Evolutionary conservation across 2,797 vertebrate genomes (phyloP).

Genomic region (Serranus cabrilla): DNA sequence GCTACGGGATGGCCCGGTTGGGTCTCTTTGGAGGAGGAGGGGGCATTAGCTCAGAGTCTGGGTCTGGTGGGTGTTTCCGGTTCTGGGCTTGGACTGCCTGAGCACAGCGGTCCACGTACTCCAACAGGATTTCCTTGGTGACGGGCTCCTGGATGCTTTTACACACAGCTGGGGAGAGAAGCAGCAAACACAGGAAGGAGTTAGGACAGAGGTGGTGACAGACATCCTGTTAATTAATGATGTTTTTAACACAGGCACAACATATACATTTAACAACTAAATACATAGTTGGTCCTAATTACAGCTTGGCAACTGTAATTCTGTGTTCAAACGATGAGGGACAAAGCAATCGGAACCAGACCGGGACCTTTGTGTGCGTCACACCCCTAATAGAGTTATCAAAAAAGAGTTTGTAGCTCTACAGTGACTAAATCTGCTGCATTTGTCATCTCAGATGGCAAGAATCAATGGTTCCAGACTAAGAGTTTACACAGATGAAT

Average conservation of each 20-base stretch:
- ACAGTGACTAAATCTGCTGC: too few species aligned
- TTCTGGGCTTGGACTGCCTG: slow-evolving; percentile 87
- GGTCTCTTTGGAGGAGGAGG: slow-evolving; percentile 95
- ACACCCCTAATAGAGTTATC: too few species aligned
- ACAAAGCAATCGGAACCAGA: too few species aligned
- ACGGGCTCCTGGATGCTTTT: slow-evolving; percentile 96
- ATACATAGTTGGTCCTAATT: too few species aligned
- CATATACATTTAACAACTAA: background rate
- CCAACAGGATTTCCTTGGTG: slow-evolving; percentile 95
- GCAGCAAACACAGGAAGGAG: slow-evolving; percentile 26
- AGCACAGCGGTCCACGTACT: slow-evolving; percentile 92
- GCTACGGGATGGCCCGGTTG: slow-evolving; percentile 83
- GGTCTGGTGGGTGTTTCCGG: slow-evolving; percentile 90
- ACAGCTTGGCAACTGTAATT: too few species aligned
- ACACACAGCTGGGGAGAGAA: slow-evolving; percentile 91
- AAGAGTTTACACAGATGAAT: too few species aligned
- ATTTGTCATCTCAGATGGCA: too few species aligned
- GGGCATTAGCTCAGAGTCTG: slow-evolving; percentile 95
- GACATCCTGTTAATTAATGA: background rate
- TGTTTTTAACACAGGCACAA: background rate
- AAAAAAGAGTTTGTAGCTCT: too few species aligned
- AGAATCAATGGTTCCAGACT: too few species aligned
- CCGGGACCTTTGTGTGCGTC: too few species aligned
- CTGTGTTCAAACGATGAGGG: too few species aligned
- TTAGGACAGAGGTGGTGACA: slow-evolving; percentile 47